phyloP scores from a whole-genome alignment of 2,113 vertebrate species.

The Otolemur garnettii region DNA sequence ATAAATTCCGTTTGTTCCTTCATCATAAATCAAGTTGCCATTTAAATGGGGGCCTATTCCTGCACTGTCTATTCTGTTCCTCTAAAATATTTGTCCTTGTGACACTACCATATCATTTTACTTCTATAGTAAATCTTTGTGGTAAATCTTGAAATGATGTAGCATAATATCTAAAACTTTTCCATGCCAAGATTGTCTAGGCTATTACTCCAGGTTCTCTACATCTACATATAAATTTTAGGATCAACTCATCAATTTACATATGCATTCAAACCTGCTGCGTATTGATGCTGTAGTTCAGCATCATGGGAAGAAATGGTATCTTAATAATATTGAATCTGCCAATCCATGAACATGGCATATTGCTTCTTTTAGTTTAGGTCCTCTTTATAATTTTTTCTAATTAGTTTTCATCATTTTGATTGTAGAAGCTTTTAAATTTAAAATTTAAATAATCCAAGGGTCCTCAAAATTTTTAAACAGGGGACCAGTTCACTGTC shows the following conservation, averaged over 20 bases:
- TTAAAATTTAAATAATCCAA: conserved; percentile 6
- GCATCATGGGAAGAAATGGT: background rate
- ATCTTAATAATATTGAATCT: background rate
- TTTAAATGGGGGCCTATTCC: background rate
- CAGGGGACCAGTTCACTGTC: no score
- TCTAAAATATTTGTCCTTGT: background rate
- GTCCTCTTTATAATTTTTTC: background rate
- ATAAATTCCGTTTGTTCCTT: background rate
- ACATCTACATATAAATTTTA: background rate
- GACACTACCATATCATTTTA: background rate
- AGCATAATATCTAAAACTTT: background rate
- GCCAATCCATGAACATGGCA: background rate
- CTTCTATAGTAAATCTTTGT: conserved; percentile 7
- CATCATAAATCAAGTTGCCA: background rate
- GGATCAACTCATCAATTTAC: background rate
- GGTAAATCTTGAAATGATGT: background rate
- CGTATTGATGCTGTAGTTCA: background rate
- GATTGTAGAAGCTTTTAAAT: background rate
- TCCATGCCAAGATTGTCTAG: conserved; percentile 1
- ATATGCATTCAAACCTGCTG: background rate
- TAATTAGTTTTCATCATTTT: background rate
- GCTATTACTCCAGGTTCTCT: background rate
- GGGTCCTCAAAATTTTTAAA: no score
- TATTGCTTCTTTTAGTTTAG: background rate
- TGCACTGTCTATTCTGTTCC: background rate